Base-by-base conservation (phyloP, 2,113 vertebrate species). In the Mesitornis unicolor region DNA sequence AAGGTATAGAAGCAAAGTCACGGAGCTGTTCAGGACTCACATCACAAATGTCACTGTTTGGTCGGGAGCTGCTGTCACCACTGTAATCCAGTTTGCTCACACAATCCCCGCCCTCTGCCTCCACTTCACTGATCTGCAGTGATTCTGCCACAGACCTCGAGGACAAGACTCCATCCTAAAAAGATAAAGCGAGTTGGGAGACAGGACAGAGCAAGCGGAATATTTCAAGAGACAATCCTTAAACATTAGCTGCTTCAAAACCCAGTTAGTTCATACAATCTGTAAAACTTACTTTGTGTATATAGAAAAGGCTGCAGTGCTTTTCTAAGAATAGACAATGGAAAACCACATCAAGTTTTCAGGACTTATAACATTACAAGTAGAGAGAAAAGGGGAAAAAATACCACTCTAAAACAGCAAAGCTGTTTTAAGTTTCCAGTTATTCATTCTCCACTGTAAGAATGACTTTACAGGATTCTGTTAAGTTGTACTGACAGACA, bases 71-170 rank as follows among this genome's bases (percentile, higher is more conserved):
- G 70, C 98, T 98, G 78, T 98, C 98, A 50, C 95, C 94, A 87
- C 95, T 97, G 70, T 59, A 96, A 38, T 98, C 98, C 61, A 90
- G 87, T 82, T 94, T 98, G 94, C 90, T 91, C 15, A 93, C 75
- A 17, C 91, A 95, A 40, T 98, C 98, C 25, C 96, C 97, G 40
- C 97, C 92, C 78, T 98, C 98, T 54, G 98, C 91, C 86, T 99
- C 98, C n/a, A 94, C 95, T 68, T 99, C 99, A n/a, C 94, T 97
- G 95, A 98, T 97, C 92, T 98, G 97, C 95, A 98, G 88, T 2
- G 96, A 67, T 13, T 98, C 98, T 0, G 89, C 92, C 42, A 40
- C 95, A 5, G 95, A 69, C 38, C 92, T 96, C 83, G 96, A 95
- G 93, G 97, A 77, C 31, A 88, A 74, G 51, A 98, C 86, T 86